A percentile compares a stretch with the other conserved stretches of the same genome.
Conservation (phyloP, 1,140 invertebrate species). For the Tribolium madens region DNA sequence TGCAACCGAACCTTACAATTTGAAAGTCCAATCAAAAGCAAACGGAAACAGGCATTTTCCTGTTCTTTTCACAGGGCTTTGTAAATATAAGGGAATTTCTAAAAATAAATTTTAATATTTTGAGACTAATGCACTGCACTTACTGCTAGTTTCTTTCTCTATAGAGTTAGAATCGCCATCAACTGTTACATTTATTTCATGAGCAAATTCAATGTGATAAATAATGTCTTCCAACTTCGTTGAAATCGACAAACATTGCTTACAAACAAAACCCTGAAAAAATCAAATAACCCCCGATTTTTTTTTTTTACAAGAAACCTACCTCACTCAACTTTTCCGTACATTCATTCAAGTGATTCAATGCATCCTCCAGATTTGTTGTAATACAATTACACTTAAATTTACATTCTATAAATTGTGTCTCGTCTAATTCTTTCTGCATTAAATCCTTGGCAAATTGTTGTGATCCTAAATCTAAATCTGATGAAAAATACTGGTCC, state of each 20-base stretch:
- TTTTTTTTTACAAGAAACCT: not conserved
- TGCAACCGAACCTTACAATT: slow-evolving; percentile 62
- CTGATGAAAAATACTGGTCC: slow-evolving; percentile 8
- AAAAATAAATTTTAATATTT: slow-evolving; percentile 40
- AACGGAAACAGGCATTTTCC: slow-evolving; percentile 28
- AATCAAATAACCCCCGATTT: not conserved
- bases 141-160: slow-evolving; percentile 43
- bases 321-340: slow-evolving; percentile 48
- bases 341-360: slow-evolving; percentile 56
- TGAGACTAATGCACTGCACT: slow-evolving; percentile 4
- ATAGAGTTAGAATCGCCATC: slow-evolving; percentile 26
- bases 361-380: slow-evolving; percentile 18
- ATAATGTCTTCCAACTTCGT: slow-evolving; percentile 41
- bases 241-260: slow-evolving; percentile 45
- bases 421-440: slow-evolving; percentile 29
- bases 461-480: slow-evolving; percentile 17
- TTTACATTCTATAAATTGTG: not conserved
- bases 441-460: not conserved
- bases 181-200: slow-evolving; percentile 40
- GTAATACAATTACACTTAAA: not conserved
- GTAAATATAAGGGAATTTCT: slow-evolving; percentile 44
- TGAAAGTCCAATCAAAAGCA: slow-evolving; percentile 63
- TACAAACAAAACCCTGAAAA: slow-evolving; percentile 53
- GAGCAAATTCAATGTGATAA: slow-evolving; percentile 48
- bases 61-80: not conserved